Conservation (phyloP, 2,113 vertebrate species). For the Calonectris borealis region DNA sequence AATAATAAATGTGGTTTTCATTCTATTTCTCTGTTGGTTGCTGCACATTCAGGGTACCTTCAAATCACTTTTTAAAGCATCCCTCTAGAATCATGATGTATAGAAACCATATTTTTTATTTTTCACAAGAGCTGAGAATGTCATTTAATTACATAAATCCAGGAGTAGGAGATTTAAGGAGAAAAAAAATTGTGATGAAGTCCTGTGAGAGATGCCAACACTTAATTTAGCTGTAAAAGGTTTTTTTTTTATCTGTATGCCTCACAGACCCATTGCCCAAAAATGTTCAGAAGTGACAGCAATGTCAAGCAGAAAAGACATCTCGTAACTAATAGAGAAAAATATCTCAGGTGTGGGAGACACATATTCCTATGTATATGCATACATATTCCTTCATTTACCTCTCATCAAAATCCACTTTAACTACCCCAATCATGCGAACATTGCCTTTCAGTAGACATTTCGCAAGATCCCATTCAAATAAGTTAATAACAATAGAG, state of each 20-base stretch:
- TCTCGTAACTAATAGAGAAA: conserved; percentile 19
- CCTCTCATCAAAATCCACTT: not conserved
- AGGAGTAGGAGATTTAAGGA: conserved; percentile 21
- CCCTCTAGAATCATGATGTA: conserved; percentile 14
- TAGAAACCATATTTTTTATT: conserved; percentile 18
- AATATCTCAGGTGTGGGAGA: not conserved
- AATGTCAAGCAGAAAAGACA: not conserved
- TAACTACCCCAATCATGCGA: not conserved
- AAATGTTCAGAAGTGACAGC: not conserved
- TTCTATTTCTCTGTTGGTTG: conserved; percentile 51
- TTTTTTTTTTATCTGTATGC: not conserved
- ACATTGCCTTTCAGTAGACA: not conserved
- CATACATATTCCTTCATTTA: not conserved
- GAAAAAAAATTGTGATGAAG: not conserved
- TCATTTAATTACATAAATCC: conserved; percentile 57
- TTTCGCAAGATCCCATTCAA: not conserved
- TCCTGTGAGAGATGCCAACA: conserved; percentile 47
- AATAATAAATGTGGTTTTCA: conserved; percentile 46
- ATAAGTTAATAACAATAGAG: not conserved
- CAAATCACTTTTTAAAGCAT: conserved; percentile 49
- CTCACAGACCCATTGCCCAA: conserved; percentile 14
- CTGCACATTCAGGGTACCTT: conserved; percentile 2
- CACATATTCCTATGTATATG: not conserved
- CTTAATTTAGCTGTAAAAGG: conserved; percentile 33
- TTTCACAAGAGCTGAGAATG: conserved; percentile 30